Conservation (phyloP, 2,113 vertebrate genomes). For the Vireo altiloquus region DNA sequence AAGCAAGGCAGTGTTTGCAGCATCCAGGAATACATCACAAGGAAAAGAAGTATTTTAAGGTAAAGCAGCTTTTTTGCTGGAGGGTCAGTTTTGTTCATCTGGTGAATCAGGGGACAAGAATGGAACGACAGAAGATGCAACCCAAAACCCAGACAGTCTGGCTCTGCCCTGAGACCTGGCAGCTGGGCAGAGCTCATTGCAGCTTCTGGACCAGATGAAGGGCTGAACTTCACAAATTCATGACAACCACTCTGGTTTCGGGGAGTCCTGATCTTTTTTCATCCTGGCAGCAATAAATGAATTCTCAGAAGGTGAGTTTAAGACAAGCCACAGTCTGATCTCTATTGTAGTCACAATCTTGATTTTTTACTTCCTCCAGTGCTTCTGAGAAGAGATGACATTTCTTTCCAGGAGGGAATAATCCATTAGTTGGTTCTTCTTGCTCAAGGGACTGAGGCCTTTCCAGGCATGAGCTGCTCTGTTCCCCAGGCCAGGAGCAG, state of each 20-base stretch:
- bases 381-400: background rate
- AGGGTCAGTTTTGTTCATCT: background rate
- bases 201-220: background rate
- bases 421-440: background rate
- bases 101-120: background rate
- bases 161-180: background rate
- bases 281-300: background rate
- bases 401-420: background rate
- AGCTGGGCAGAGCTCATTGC: background rate
- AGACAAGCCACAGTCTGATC: background rate
- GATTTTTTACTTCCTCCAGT: background rate
- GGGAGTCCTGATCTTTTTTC: background rate
- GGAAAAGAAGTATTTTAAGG: background rate
- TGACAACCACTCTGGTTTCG: background rate
- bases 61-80: fast-evolving
- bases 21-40: background rate
- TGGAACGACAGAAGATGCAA: background rate
- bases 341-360: background rate
- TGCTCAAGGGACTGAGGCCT: background rate
- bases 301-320: background rate
- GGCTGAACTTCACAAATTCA: background rate
- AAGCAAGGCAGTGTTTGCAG: background rate
- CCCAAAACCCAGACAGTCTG: background rate
- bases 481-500: background rate
- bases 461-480: background rate